Conservation (phyloP, 2,113 vertebrate genomes). For the Chaetops frenatus region DNA sequence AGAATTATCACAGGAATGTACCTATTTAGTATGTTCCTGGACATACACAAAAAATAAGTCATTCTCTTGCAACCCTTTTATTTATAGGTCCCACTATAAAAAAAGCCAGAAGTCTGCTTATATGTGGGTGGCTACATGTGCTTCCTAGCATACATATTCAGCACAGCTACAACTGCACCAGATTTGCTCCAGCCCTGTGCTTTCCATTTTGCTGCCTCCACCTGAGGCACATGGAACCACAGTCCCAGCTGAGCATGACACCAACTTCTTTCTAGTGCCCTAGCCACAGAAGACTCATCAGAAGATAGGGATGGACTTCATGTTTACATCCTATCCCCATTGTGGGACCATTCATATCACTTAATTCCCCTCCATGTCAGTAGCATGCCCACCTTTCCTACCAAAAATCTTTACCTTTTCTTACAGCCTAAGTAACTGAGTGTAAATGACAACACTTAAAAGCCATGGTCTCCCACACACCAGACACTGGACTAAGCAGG, state of each 20-base stretch:
- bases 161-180: neutral
- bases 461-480: neutral
- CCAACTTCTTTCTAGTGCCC: neutral
- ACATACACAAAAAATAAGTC: neutral
- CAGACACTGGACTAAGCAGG: neutral
- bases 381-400: neutral
- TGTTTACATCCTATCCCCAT: neutral
- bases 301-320: neutral
- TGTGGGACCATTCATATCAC: rapidly evolving
- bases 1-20: neutral
- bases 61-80: neutral
- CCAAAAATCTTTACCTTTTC: neutral
- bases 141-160: neutral
- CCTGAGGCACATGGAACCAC: rapidly evolving
- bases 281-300: neutral
- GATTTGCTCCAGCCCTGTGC: neutral
- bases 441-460: neutral
- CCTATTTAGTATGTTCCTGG: neutral
- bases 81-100: neutral
- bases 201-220: neutral
- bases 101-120: neutral
- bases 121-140: rapidly evolving
- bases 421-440: neutral
- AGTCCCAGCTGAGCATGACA: neutral
- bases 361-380: neutral